A percentile compares a stretch with the other conserved stretches of the same genome.
Conservation (phyloP, 2,797 vertebrate genomes). For the Tragelaphus eurycerus region DNA sequence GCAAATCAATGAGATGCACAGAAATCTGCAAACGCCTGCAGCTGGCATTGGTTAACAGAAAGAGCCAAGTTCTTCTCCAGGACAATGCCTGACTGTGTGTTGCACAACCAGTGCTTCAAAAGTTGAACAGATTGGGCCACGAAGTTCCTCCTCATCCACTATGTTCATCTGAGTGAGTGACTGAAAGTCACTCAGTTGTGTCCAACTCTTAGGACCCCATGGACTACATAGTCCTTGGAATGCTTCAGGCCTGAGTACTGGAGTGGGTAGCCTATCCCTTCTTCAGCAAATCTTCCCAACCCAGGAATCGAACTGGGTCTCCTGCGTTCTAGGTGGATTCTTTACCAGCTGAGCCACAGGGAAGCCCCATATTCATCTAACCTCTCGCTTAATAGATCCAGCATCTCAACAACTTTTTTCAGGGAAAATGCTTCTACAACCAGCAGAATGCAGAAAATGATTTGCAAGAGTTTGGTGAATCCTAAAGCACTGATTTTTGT, state of each 20-base stretch:
- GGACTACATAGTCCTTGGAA: not conserved
- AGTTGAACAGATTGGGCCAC: not conserved
- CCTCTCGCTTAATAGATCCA: not conserved
- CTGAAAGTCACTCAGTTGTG: not conserved
- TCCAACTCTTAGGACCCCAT: not conserved
- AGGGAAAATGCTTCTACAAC: not conserved
- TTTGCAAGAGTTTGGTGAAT: not conserved
- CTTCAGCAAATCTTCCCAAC: not conserved
- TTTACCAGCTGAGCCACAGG: not conserved
- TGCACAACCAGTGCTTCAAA: not conserved
- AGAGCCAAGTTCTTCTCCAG: not conserved
- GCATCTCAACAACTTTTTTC: not conserved
- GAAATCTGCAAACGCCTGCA: not conserved
- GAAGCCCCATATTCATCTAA: not conserved
- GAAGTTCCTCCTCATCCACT: not conserved
- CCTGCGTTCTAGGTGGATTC: not conserved
- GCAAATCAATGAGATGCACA: not conserved
- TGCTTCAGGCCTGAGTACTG: not conserved
- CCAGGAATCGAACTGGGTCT: not conserved
- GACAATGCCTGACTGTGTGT: not conserved
- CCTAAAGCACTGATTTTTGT: not conserved
- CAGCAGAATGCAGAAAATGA: not conserved
- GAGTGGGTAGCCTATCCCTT: not conserved
- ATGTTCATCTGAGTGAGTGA: not conserved
- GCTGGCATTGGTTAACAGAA: not conserved